Evolutionary conservation across 2,113 vertebrate genomes (phyloP).

Genomic region (Eonycteris spelaea): DNA sequence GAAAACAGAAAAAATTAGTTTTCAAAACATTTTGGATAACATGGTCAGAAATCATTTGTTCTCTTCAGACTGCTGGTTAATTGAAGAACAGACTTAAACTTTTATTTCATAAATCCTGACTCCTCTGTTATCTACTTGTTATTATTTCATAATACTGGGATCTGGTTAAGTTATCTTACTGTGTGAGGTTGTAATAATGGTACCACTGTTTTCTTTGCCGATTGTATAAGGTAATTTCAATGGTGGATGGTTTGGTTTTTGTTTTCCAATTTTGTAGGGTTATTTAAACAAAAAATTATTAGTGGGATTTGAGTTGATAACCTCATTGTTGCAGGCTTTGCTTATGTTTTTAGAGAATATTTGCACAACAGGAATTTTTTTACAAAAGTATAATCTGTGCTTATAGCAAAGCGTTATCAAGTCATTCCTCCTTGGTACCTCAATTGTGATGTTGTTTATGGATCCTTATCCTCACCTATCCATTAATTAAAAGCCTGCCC

Average conservation of each 20-base stretch:
- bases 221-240: conserved; percentile 25
- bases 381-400: conserved; percentile 41
- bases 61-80: background rate
- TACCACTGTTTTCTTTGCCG: conserved; percentile 2
- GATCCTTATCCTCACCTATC: background rate
- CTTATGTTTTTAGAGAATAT: conserved; percentile 21
- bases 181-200: background rate
- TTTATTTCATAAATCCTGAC: background rate
- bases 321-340: background rate
- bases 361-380: conserved; percentile 1
- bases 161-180: conserved; percentile 1
- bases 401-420: background rate
- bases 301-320: background rate
- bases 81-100: conserved; percentile 1
- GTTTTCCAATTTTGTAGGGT: conserved; percentile 4
- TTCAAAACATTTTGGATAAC: conserved; percentile 32
- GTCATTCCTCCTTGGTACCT: background rate
- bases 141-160: conserved; percentile 17
- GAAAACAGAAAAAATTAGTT: conserved; percentile 35
- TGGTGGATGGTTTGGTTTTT: background rate
- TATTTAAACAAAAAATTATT: conserved; percentile 36
- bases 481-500: background rate
- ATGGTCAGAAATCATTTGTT: background rate
- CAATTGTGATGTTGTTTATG: background rate
- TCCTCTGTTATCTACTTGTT: background rate